Conservation (phyloP, 2,888 invertebrate species). For the Drosophila ezoana region DNA sequence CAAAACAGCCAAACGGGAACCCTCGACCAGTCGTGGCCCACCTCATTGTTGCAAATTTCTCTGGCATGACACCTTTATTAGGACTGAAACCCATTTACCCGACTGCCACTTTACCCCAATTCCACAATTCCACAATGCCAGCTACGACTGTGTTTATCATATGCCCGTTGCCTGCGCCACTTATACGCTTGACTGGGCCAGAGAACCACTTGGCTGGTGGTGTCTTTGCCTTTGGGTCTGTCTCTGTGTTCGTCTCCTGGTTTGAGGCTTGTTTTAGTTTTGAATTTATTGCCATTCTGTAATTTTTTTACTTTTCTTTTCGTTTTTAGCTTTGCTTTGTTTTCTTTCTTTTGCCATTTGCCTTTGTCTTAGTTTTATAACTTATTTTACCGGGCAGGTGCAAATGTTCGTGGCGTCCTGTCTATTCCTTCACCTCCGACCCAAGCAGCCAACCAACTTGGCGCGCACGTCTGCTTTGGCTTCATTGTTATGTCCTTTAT, state of each 20-base stretch:
- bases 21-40: neutral
- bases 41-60: slow-evolving; percentile 62
- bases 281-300: slow-evolving; percentile 81
- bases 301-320: slow-evolving; percentile 49
- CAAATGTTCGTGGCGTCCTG: slow-evolving; percentile 64
- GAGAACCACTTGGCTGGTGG: slow-evolving; percentile 27
- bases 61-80: slow-evolving; percentile 74
- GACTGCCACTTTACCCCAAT: slow-evolving; percentile 30
- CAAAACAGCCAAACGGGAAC: slow-evolving; percentile 9
- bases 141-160: slow-evolving; percentile 71
- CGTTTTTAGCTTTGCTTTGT: slow-evolving; percentile 15
- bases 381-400: slow-evolving; percentile 75
- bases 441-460: slow-evolving; percentile 27
- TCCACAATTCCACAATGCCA: slow-evolving; percentile 23
- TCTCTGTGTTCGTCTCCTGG: slow-evolving; percentile 24
- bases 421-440: slow-evolving; percentile 30
- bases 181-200: slow-evolving; percentile 60
- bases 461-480: slow-evolving; percentile 74
- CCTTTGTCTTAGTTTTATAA: slow-evolving; percentile 74
- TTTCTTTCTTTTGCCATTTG: slow-evolving; percentile 45
- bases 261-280: slow-evolving; percentile 73
- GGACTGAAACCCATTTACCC: slow-evolving; percentile 42
- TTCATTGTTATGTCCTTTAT: slow-evolving; percentile 79
- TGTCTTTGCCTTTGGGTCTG: slow-evolving; percentile 31
- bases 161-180: slow-evolving; percentile 66